Base-by-base conservation (phyloP, 1,140 invertebrate species). In the Caerostris darwini region DNA sequence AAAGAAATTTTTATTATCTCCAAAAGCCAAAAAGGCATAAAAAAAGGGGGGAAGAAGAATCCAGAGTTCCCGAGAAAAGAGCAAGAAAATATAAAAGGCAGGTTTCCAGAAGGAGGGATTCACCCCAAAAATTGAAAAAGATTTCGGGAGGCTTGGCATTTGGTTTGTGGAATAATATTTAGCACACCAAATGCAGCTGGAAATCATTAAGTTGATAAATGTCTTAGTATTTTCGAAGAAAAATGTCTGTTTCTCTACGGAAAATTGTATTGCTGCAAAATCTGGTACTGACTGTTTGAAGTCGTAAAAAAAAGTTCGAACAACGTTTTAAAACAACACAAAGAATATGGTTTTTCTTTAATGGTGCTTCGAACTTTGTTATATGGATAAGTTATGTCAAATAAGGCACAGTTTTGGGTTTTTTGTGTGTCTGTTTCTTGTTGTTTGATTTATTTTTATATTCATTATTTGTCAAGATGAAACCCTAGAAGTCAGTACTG, bases 1-100 rank as follows among this genome's bases (percentile, higher is more conserved):
- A 90, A 77, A 90, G 58, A 85, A 85, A 92, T 85, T 92, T 89
- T 92, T 92, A 92, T 92, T 92, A 92, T 92, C 90, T 92, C 58
- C 90, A 92, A 83, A 91, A 91, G 90, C 82, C 90, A 67, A 92
- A 83, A 91, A 92, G 71, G 82, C 71, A 81, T 82, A 61, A 85
- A 92, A 92, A 92, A 81, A 50, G 71, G 56, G n/a, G 69, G 58
- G 71, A 54, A 56, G 58, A 82, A 77, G 61, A 89, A 82, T 64
- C 57, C 71, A 57, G 90, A 82, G 19, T 59, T 91, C 54, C 57
- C 34, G 88, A 58, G 64, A 71, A 90, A 90, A 64, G 88, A 90
- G 85, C 56, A 87, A 61, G 53, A 54, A 67, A 90, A 90, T 56
- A 71, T 34, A 34, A 34, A 90, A 90, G 53, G 67, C 56, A 19